Evolutionary conservation across 2,797 vertebrate species (phyloP), one percentile per base, ranked within the genome.

Genomic region (Decapterus maruadsi): DNA sequence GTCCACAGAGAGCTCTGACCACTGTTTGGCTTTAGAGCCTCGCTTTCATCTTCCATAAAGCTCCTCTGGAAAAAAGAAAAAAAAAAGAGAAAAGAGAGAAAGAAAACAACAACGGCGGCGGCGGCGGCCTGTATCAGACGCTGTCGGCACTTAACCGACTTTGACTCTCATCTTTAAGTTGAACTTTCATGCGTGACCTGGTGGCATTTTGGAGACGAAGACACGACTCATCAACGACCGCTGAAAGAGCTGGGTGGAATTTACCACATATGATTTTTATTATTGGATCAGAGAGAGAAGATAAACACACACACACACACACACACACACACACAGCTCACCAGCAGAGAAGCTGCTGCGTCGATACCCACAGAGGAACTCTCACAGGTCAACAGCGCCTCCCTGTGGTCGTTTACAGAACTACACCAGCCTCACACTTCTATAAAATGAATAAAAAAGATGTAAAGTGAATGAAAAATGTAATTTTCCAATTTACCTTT

Each of bases 311-410:
- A 26, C 26, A 26, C 31, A 34, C 31, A 34, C 31, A 34, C 31
- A 34, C 31, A 4, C 31, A 34, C 3, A 34, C 31, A 31, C 31
- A 31, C 31, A 9, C n/a, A 19, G n/a, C n/a, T 42, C 57, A 20
- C 2, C 19, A 22, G 57, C n/a, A 19, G 36, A 36, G 20, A 61
- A n/a, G 9, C 43, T n/a, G n/a, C 13, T 26, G 38, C 22, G 20
- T 12, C 19, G 3, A 3, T 5, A 34, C 4, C 6, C 7, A 2
- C 3, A 0, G 3, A 6, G 0, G 7, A 57, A 50, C 16, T 57
- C 12, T 14, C 2, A 36, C 55, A 40, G 81, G 3, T 6, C 78
- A 69, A 80, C 79, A 86, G 77, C 62, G 19, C 82, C 87, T 2
- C 82, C 0, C 42, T 20, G 80, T 85, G 88, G 78, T 1, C n/a